Base-by-base conservation (phyloP, 2,797 vertebrate genomes). In the Schizopygopsis malacanthus region DNA sequence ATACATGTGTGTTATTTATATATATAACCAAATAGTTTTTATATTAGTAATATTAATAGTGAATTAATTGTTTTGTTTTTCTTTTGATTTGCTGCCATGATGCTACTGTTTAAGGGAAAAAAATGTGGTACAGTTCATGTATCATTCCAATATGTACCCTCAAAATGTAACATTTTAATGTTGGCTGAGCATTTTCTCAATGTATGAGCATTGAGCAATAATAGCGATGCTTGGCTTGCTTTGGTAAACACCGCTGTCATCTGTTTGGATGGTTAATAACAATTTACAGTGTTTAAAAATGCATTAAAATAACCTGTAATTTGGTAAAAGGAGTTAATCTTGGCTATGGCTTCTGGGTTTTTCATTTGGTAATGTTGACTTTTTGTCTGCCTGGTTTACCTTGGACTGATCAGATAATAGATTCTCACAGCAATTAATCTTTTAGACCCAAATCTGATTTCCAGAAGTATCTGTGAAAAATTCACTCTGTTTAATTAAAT, bases 401-500 rank as follows among this genome's bases (percentile, higher is more conserved):
- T 83, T 13, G 45, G 81, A 86, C 80, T 87, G 86, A 89, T 87
- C 82, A 82, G 84, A 81, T 86, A 82, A 86, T 86, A 84, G 82
- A 82, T 70, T 52, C 81, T 78, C 78, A 81, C 72, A 61, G 78
- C 67, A 84, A 70, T 89, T 85, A 84, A 86, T 88, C 86, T 87
- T 87, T 70, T 85, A 79, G 67, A 39, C 41, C 73, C 39, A 61
- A 71, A 54, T 84, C 33, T 6, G 84, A 47, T 52, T 61, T 82
- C 61, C 56, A 59, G 39, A 80, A 83, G 28, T 43, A 59, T 86
- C 71, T 69, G 25, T 56, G 39, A 45, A 78, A 83, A 41, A 84
- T 65, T 75, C 84, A 87, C 84, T 89, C 81, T 28, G 84, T 86
- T 86, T 87, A 87, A 86, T 89, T 67, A 87, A 86, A 85, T 75